Conservation (phyloP, 2,113 vertebrate genomes). For the Cathartes aura region DNA sequence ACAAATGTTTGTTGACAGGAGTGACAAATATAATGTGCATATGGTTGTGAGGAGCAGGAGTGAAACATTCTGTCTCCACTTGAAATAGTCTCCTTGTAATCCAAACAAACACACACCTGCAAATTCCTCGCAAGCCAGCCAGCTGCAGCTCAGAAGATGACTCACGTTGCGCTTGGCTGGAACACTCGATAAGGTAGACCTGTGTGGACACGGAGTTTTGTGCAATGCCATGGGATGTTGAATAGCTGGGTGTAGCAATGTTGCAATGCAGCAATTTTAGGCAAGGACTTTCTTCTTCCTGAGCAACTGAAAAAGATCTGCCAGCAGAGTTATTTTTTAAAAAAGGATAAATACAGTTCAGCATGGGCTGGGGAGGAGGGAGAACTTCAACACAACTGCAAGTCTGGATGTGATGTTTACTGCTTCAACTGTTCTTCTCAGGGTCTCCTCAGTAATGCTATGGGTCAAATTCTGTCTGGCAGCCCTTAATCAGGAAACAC, state of each 20-base stretch:
- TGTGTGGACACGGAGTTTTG: neutral
- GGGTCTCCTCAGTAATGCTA: neutral
- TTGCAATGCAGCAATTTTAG: neutral
- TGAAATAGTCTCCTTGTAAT: constrained; percentile 5
- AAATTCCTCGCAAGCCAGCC: constrained; percentile 3
- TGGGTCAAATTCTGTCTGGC: neutral
- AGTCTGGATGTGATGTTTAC: neutral
- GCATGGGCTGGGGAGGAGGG: neutral
- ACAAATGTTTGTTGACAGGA: constrained; percentile 49
- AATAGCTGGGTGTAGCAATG: neutral
- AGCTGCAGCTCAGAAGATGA: constrained; percentile 17
- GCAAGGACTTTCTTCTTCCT: neutral
- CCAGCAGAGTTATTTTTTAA: neutral
- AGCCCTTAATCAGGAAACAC: neutral
- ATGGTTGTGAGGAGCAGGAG: neutral
- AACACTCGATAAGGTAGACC: neutral
- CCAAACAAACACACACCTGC: constrained; percentile 56
- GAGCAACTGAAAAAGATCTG: neutral
- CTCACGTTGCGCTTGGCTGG: neutral
- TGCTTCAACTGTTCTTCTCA: neutral
- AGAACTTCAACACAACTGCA: neutral
- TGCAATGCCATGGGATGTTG: neutral
- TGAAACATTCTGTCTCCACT: constrained; percentile 37
- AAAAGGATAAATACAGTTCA: neutral
- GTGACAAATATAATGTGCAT: neutral